phyloP scores from a whole-genome alignment of 2,113 vertebrate species.

The Uria lomvia region DNA sequence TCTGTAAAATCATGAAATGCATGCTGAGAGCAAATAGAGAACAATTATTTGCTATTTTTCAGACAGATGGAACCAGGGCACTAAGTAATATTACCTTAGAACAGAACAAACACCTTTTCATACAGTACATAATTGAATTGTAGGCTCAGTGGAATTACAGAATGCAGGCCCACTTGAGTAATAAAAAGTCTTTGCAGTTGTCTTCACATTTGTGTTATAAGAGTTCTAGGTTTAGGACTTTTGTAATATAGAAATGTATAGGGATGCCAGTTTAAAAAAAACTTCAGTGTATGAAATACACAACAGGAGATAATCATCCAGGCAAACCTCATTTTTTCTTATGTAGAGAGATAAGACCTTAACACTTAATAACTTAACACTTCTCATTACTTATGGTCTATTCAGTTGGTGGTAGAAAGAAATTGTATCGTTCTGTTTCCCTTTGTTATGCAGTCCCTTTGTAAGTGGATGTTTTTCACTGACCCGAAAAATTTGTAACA shows the following conservation, averaged over 20 bases:
- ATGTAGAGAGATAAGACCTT: slow-evolving; percentile 41
- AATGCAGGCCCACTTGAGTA: background rate
- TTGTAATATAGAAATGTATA: background rate
- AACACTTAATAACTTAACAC: slow-evolving; percentile 54
- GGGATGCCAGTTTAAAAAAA: background rate
- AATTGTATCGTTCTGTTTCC: slow-evolving; percentile 36
- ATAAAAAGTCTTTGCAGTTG: background rate
- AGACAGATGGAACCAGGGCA: background rate
- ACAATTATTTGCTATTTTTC: background rate
- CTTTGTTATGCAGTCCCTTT: slow-evolving; percentile 38
- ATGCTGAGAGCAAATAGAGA: background rate
- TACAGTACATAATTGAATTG: background rate
- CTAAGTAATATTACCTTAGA: background rate
- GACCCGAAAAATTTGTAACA: slow-evolving; percentile 53
- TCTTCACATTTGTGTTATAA: background rate
- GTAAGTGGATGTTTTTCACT: slow-evolving; percentile 59
- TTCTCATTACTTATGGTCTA: slow-evolving; percentile 40
- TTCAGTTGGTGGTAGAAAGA: slow-evolving; percentile 45
- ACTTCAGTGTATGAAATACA: background rate
- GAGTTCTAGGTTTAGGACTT: background rate
- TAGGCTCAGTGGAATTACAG: background rate
- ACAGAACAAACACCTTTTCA: background rate
- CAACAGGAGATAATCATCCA: background rate
- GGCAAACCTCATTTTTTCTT: slow-evolving; percentile 35
- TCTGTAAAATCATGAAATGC: background rate